Conservation (phyloP, 1,140 invertebrate species). For the Monomorium pharaonis region DNA sequence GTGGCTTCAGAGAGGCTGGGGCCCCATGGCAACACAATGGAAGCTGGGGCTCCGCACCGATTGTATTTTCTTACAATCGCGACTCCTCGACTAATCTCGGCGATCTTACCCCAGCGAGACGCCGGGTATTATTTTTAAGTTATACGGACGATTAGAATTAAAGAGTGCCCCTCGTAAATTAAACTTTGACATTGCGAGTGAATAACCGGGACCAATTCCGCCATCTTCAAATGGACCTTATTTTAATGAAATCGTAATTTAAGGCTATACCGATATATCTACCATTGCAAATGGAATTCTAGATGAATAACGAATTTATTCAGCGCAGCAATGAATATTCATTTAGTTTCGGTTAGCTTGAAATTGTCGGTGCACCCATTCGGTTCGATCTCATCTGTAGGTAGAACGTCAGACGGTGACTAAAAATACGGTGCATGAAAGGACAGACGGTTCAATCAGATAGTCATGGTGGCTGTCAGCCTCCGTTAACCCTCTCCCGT, state of each 20-base stretch:
- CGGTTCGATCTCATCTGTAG: not conserved
- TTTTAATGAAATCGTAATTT: conserved; percentile 9
- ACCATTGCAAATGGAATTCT: conserved; percentile 16
- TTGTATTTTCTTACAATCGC: not conserved
- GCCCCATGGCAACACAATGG: not conserved
- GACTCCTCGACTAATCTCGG: not conserved
- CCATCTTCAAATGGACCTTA: not conserved
- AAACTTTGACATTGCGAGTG: not conserved
- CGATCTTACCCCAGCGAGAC: not conserved
- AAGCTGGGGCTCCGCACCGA: not conserved
- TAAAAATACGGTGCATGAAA: conserved; percentile 64
- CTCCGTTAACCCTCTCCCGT: conserved; percentile 68
- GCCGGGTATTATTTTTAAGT: not conserved
- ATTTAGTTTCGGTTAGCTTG: conserved; percentile 4
- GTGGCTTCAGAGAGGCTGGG: conserved; percentile 10
- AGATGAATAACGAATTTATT: conserved; percentile 11
- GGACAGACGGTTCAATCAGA: conserved; percentile 67
- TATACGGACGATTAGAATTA: not conserved
- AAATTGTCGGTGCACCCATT: not conserved
- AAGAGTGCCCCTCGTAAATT: not conserved
- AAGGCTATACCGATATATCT: not conserved
- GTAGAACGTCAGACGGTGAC: conserved; percentile 18
- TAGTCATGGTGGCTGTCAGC: conserved; percentile 66
- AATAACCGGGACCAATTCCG: not conserved
- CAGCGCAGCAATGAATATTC: conserved; percentile 8